Conservation (phyloP, 2,888 invertebrate species). For the Dicycla oo region DNA sequence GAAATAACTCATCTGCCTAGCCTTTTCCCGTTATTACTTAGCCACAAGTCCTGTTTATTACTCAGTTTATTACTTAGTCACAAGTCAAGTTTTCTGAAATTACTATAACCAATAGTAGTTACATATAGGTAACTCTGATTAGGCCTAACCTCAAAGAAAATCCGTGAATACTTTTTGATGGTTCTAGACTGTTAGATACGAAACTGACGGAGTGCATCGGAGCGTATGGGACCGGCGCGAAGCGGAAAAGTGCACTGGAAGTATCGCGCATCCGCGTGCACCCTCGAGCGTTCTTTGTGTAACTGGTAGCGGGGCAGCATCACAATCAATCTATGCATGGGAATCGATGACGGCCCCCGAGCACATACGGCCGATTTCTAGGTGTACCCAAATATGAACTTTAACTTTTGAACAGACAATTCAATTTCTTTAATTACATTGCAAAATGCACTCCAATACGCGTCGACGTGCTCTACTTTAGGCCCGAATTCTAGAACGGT, state of each 20-base stretch:
- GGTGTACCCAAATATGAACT: not conserved
- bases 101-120: not conserved
- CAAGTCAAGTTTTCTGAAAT: not conserved
- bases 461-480: not conserved
- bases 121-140: not conserved
- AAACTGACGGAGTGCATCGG: not conserved
- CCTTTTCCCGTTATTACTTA: no score
- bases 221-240: no score
- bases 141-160: not conserved
- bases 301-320: not conserved
- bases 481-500: not conserved
- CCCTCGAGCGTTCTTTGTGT: not conserved
- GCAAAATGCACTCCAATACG: not conserved
- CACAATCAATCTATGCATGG: no score
- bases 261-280: not conserved
- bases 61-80: no score
- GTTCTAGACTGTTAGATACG: not conserved
- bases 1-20: not conserved
- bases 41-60: no score
- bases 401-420: not conserved
- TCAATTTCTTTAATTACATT: not conserved
- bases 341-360: no score
- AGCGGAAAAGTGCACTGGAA: no score
- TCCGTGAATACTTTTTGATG: not conserved
- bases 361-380: not conserved